These are phyloP conservation scores for Megaleporinus macrocephalus DNA, from an alignment of 2,113 vertebrate species.

Conservation along the genomic window DNA sequence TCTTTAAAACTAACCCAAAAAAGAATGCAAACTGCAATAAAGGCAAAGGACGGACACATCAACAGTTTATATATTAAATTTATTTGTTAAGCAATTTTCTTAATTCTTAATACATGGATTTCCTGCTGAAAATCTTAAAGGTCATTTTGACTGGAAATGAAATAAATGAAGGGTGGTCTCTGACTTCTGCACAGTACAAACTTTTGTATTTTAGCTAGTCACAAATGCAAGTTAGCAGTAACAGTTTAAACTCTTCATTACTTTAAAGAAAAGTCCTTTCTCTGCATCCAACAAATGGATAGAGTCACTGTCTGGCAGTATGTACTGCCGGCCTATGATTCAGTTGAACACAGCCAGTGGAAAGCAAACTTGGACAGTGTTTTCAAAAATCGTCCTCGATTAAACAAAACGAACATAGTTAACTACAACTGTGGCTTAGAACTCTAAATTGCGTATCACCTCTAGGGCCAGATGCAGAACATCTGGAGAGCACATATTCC, in stretches of 20 bases:
- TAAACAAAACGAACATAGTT: slow-evolving; percentile 67
- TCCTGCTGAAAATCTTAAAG: too few species aligned
- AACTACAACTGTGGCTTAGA: slow-evolving; percentile 66
- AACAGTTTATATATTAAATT: too few species aligned
- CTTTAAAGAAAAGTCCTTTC: slow-evolving; percentile 4
- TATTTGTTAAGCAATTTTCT: too few species aligned
- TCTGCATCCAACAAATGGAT: background rate
- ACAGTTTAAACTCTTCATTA: background rate
- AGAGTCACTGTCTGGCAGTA: slow-evolving; percentile 41
- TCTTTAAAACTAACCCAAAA: too few species aligned
- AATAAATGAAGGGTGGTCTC: too few species aligned
- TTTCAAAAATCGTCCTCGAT: slow-evolving; percentile 76
- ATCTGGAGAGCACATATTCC: slow-evolving; percentile 90
- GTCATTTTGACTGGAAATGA: too few species aligned
- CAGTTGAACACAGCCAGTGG: slow-evolving; percentile 4
- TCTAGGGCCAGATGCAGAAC: slow-evolving; percentile 80
- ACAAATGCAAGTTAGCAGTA: background rate
- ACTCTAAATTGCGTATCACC: slow-evolving; percentile 81
- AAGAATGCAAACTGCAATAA: too few species aligned
- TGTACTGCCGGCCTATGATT: background rate
- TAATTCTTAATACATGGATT: too few species aligned
- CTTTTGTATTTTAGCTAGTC: too few species aligned
- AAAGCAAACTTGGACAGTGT: background rate
- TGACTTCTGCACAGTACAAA: too few species aligned
- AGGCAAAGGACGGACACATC: too few species aligned